Percentiles rank a stretch among this genome's conserved stretches.
These are phyloP conservation scores for Emydocephalus ijimae DNA, from an alignment of 2,113 vertebrate genomes.

Conservation along the genomic window DNA sequence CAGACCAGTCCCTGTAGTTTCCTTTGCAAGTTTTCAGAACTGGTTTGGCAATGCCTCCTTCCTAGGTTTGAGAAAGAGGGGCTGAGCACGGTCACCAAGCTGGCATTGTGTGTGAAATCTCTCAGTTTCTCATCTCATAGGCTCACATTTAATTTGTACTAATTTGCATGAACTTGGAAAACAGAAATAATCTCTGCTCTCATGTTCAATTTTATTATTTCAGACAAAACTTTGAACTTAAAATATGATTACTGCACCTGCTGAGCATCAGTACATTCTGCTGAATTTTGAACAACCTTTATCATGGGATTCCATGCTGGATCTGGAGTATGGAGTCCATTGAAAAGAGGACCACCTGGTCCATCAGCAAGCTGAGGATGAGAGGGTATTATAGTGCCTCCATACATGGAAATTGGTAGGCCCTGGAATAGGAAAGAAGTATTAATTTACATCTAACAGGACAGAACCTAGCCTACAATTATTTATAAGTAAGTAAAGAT, in stretches of 20 bases:
- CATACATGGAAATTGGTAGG: conserved; percentile 96
- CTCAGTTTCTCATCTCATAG: not conserved
- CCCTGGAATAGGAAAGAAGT: conserved; percentile 71
- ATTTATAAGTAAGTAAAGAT: not conserved
- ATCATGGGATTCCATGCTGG: conserved; percentile 97
- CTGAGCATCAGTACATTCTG: conserved; percentile 93
- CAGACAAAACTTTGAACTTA: not conserved
- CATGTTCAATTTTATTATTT: conserved; percentile 1
- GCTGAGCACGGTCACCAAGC: not conserved
- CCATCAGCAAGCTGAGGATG: conserved; percentile 92
- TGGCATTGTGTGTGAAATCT: not conserved
- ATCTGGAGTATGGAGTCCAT: conserved; percentile 92
- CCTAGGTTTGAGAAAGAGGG: not conserved
- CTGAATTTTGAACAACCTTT: conserved; percentile 95
- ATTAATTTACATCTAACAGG: fast-evolving
- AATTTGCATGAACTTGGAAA: not conserved
- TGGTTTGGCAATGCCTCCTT: not conserved
- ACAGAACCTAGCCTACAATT: not conserved
- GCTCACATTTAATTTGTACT: not conserved
- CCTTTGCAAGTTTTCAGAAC: not conserved
- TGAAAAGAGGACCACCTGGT: conserved; percentile 90
- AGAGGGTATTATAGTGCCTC: conserved; percentile 91
- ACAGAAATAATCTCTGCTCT: not conserved
- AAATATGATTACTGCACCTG: conserved; percentile 75
- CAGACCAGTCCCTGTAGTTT: not conserved